Conservation (phyloP, 2,113 vertebrate species). For the Labeo rohita region DNA sequence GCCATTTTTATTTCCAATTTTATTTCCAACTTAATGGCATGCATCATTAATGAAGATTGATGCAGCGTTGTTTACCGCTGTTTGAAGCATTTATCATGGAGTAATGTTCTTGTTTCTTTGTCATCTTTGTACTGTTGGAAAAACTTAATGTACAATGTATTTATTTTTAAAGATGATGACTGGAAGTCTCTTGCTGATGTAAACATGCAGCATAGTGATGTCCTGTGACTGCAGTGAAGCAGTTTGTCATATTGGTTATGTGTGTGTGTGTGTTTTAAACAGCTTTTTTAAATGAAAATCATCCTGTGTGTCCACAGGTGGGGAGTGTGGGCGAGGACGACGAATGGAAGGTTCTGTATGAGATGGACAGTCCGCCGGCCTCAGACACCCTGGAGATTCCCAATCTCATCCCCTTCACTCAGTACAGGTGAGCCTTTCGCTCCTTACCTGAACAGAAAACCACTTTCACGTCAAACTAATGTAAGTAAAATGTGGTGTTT, state of each 20-base stretch:
- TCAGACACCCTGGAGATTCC: conserved; percentile 85
- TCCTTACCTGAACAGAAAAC: background rate
- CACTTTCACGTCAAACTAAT: background rate
- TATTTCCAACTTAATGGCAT: background rate
- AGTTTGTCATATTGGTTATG: background rate
- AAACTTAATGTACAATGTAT: background rate
- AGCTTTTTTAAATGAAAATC: background rate
- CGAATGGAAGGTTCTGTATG: conserved; percentile 84
- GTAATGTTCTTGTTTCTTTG: background rate
- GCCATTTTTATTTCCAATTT: background rate
- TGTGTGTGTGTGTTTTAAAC: background rate
- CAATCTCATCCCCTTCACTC: conserved; percentile 89
- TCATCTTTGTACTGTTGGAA: background rate
- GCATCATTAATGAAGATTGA: background rate
- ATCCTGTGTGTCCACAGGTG: conserved; percentile 71
- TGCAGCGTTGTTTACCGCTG: background rate
- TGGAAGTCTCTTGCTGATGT: background rate
- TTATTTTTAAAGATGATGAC: background rate
- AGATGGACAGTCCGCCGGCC: conserved; percentile 85
- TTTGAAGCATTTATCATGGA: background rate
- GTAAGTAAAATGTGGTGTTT: background rate
- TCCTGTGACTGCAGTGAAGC: background rate
- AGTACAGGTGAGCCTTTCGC: conserved; percentile 85
- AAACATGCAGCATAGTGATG: background rate
- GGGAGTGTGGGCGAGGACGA: conserved; percentile 82